Percentiles rank a stretch among this genome's conserved stretches.
Evolutionary conservation across 2,797 vertebrate genomes (phyloP).

Genomic region (Erpetoichthys calabaricus): DNA sequence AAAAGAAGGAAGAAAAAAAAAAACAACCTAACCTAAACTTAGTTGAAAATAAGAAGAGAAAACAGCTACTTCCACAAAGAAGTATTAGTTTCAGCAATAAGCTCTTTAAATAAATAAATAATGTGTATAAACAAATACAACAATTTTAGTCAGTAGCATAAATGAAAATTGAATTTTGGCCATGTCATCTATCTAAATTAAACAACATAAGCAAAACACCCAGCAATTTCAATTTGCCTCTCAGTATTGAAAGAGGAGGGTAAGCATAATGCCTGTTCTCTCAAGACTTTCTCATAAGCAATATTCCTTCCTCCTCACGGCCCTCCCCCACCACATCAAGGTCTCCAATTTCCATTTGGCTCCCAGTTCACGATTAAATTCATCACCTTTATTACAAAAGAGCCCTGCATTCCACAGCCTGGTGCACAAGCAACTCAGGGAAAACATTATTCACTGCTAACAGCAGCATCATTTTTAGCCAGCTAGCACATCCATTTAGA

Average conservation of each 20-base stretch:
- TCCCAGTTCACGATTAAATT: constrained; percentile 68
- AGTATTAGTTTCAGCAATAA: too few relatives aligned
- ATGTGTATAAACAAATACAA: too few relatives aligned
- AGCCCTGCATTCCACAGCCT: constrained; percentile 52
- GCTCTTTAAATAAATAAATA: too few relatives aligned
- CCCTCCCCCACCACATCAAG: constrained; percentile 39
- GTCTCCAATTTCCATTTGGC: constrained; percentile 62
- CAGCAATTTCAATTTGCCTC: constrained; percentile 39
- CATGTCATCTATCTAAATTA: constrained; percentile 40
- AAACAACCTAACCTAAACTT: too few relatives aligned
- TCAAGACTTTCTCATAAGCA: constrained; percentile 61
- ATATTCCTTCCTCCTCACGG: constrained; percentile 41
- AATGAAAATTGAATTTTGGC: not conserved
- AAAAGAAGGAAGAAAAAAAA: too few relatives aligned
- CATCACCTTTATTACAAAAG: constrained; percentile 76
- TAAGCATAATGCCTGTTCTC: constrained; percentile 61
- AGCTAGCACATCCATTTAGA: constrained; percentile 40
- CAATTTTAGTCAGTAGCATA: not conserved
- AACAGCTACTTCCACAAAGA: too few relatives aligned
- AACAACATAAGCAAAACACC: constrained; percentile 45
- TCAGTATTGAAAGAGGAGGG: constrained; percentile 55
- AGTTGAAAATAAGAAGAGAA: too few relatives aligned
- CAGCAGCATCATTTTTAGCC: constrained; percentile 42
- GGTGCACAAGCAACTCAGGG: constrained; percentile 49
- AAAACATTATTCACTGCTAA: constrained; percentile 66